These are phyloP conservation scores for Platyscapa corneri DNA, from an alignment of 1,140 invertebrate species.

Conservation along the genomic window DNA sequence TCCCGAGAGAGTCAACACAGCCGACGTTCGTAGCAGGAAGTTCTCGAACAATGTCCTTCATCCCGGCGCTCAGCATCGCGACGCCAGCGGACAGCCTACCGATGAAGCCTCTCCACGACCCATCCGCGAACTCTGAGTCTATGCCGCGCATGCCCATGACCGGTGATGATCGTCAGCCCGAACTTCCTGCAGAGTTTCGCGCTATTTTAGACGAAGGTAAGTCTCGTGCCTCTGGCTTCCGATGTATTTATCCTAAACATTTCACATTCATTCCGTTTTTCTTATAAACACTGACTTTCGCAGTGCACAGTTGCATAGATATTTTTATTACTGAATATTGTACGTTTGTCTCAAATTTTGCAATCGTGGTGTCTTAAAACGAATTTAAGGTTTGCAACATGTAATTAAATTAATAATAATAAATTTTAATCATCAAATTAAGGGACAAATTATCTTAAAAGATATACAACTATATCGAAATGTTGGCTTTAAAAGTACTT, in stretches of 20 bases:
- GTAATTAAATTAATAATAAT: too few species aligned
- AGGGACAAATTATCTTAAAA: too few species aligned
- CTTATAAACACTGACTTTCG: too few species aligned
- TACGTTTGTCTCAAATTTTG: too few species aligned
- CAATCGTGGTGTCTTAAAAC: too few species aligned
- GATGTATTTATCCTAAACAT: background rate
- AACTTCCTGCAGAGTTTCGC: background rate
- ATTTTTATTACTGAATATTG: too few species aligned
- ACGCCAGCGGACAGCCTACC: constrained; percentile 63
- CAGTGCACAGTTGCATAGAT: too few species aligned
- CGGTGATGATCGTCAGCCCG: background rate
- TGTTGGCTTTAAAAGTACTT: too few species aligned
- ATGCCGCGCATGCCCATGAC: constrained; percentile 15
- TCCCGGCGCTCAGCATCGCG: constrained; percentile 53
- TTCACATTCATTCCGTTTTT: too few species aligned
- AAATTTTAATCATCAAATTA: too few species aligned
- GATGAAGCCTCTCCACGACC: constrained; percentile 49
- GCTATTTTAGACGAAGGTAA: constrained; percentile 29
- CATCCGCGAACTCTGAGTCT: constrained; percentile 50
- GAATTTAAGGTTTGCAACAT: too few species aligned
- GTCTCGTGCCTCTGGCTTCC: background rate
- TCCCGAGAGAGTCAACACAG: constrained; percentile 49
- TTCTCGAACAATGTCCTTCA: constrained; percentile 67
- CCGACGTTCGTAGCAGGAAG: constrained; percentile 69
- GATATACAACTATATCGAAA: too few species aligned